Base-by-base conservation (phyloP, 2,113 vertebrate species). In the Megaptera novaeangliae region DNA sequence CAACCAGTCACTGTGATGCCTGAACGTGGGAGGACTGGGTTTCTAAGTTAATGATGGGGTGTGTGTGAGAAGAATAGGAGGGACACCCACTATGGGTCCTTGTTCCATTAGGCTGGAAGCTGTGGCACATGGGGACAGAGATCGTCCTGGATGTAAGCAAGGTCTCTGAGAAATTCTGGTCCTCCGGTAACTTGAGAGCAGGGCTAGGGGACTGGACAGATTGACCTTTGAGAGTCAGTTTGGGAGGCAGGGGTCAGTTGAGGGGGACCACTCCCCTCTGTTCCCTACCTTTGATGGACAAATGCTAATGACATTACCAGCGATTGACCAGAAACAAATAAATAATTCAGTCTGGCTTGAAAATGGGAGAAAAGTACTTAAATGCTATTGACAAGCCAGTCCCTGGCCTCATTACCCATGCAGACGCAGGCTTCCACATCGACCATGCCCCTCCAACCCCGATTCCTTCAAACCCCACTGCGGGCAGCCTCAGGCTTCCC, bases 321-420 rank as follows among this genome's bases (percentile, higher is more conserved):
- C 98, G 97, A 99, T 99, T 99, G 99, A 99, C 99, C 98, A 98
- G 97, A 99, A 98, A 96, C 98, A 98, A 98, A 99, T 99, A 99
- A 99, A 99, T 99, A 99, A 99, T 99, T 99, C 99, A 99, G 98
- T 97, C 94, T 98, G 98, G 98, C 99, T 99, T 99, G 98, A 99
- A 98, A 98, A 98, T 98, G 98, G 98, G 99, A 99, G 98, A 99
- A 99, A 99, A 99, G 99, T 99, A 99, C 99, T 99, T 99, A 99
- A 99, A 99, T 99, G 99, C 98, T 99, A 99, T 99, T 99, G 99
- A 99, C 99, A 98, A 98, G 98, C 98, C 99, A 99, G 99, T 99
- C 99, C 99, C 99, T 86, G 97, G 94, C 98, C 98, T 98, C 97
- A 98, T 99, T 99, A 99, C 98, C 99, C 99, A 99, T 99, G 99